Evolutionary conservation across 2,113 vertebrate species (phyloP), one percentile per base, ranked within the genome.

Genomic region (Sorex fumeus): DNA sequence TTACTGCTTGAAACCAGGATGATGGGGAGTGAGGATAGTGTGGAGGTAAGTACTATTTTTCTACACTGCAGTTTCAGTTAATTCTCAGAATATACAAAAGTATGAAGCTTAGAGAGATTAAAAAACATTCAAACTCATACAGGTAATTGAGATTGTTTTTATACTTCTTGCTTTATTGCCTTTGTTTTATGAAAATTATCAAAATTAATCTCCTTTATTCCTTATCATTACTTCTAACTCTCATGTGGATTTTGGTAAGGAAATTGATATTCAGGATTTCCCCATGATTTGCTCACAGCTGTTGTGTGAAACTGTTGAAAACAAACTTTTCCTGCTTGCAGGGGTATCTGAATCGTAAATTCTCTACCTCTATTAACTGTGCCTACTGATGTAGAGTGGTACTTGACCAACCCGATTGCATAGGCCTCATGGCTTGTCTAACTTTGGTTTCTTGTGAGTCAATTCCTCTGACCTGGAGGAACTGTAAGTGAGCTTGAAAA

Each of bases 11-110:
- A 32, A 34, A 70, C 27, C 43, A 64, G 77, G 45, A 89, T 69
- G 80, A 62, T 11, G 1, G 19, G 53, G 25, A 0, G 6, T 84
- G 57, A 19, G 57, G 18, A 19, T 60, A 21, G 21, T 60, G 57
- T 23, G 57, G 18, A 60, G 57, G 57, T 60, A 60, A 60, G 18
- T 18, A 23, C 23, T 60, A 23, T 23, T 76, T 90, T 71, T 47
- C n/a, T 62, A 9, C 57, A 69, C 77, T 93, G 21, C 83, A 9
- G 15, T 84, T 84, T 47, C 34, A 82, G 7, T 80, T 82, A 66
- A 53, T 85, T 25, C 5, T 85, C 11, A 30, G 45, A 47, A 10
- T 34, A 13, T 47, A 30, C 23, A n/a, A 36, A 19, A 67, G 40
- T 8, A 50, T 89, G 25, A 47, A 91, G 71, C 30, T 88, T 25